phyloP scores from a whole-genome alignment of 2,888 invertebrate species.

The Flexamia atlantica region DNA sequence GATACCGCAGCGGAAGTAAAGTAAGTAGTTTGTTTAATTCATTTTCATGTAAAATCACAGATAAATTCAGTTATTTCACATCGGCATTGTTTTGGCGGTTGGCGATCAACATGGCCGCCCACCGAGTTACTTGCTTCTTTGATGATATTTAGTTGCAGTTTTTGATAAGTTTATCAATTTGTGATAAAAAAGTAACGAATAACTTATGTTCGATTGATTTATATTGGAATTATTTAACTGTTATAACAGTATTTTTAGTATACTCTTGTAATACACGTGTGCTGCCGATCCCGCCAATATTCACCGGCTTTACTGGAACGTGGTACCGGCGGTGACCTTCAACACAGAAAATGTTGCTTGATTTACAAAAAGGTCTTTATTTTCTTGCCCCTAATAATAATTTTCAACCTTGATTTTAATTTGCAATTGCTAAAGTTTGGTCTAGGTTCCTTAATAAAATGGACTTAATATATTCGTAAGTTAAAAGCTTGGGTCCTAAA shows the following conservation, averaged over 20 bases:
- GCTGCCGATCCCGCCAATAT: constrained; percentile 14
- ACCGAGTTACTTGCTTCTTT: not conserved
- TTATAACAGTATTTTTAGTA: not conserved
- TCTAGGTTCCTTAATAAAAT: too few relatives aligned
- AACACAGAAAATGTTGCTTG: not conserved
- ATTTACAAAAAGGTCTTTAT: too few relatives aligned
- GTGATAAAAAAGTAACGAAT: too few relatives aligned
- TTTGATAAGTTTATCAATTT: too few relatives aligned
- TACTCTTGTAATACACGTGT: not conserved
- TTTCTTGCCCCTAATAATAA: too few relatives aligned
- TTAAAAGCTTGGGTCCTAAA: too few relatives aligned
- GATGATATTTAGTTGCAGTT: not conserved
- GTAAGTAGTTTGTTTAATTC: constrained; percentile 77
- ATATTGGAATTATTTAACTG: not conserved
- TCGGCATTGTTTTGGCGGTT: constrained; percentile 55
- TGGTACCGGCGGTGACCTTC: constrained; percentile 21
- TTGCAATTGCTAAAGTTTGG: too few relatives aligned
- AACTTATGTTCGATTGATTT: too few relatives aligned
- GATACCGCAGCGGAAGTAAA: constrained; percentile 80
- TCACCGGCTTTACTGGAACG: constrained; percentile 14
- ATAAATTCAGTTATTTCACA: not conserved
- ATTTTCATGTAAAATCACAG: constrained; percentile 42
- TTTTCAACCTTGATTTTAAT: too few relatives aligned
- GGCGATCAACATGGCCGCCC: constrained; percentile 42
- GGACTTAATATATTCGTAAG: too few relatives aligned